phyloP scores from a whole-genome alignment of 1,140 invertebrate species.

The Holotrichia oblita region DNA sequence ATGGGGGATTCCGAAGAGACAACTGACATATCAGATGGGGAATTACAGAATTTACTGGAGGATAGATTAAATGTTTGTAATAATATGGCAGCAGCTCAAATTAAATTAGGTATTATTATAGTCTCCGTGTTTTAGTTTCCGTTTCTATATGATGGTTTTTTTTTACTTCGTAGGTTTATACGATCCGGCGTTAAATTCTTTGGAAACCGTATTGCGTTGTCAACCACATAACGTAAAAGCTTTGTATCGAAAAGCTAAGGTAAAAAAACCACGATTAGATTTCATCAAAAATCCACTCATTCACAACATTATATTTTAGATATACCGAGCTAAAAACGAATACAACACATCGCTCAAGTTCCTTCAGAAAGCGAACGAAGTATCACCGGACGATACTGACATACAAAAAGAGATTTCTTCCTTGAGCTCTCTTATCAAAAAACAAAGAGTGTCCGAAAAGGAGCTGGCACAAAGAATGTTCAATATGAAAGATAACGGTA shows the following conservation, averaged over 20 bases:
- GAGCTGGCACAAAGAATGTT: conserved; percentile 58
- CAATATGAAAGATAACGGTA: conserved; percentile 39
- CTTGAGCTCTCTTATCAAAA: conserved; percentile 51
- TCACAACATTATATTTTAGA: conserved; percentile 44
- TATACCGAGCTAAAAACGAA: conserved; percentile 55
- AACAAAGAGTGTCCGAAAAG: conserved; percentile 56
- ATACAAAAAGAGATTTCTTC: conserved; percentile 54
- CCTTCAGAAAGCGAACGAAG: conserved; percentile 53
- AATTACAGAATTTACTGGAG: conserved; percentile 73
- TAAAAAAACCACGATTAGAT: conserved; percentile 46
- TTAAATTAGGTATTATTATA: conserved; percentile 76
- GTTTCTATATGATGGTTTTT: background rate
- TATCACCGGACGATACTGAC: conserved; percentile 51
- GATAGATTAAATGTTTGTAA: conserved; percentile 86
- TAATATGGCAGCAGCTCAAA: conserved; percentile 89
- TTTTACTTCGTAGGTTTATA: conserved; percentile 71
- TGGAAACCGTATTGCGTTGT: conserved; percentile 81
- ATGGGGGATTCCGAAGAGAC: conserved; percentile 53
- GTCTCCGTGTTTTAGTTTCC: no score
- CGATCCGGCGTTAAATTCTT: conserved; percentile 81
- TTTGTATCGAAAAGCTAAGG: conserved; percentile 85
- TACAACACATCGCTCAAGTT: conserved; percentile 51
- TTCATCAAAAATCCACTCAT: background rate
- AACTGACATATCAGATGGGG: conserved; percentile 63
- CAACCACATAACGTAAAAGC: conserved; percentile 91